These are phyloP conservation scores for Limosa lapponica DNA, from an alignment of 2,797 vertebrate genomes.

Conservation along the genomic window DNA sequence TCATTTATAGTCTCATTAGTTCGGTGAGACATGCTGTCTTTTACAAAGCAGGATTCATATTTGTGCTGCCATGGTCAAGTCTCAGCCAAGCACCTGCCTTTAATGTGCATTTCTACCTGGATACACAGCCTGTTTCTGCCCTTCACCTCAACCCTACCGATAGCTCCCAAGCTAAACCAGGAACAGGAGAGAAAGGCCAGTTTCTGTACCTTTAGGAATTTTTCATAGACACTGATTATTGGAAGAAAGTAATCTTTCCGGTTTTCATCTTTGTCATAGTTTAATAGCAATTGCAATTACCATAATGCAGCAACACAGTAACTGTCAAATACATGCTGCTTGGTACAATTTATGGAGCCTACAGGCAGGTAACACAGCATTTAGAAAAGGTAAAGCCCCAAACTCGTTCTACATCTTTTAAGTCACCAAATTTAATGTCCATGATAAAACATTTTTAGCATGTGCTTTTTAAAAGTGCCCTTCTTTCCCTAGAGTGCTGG, in stretches of 20 bases:
- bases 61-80: background rate
- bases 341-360: background rate
- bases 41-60: background rate
- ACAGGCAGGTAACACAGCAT: background rate
- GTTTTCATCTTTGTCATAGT: background rate
- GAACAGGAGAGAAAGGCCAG: background rate
- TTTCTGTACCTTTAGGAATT: background rate
- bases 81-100: background rate
- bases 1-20: background rate
- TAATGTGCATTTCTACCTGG: background rate
- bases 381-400: background rate
- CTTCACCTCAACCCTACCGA: background rate
- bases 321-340: background rate
- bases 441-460: background rate
- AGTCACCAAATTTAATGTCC: background rate
- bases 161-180: background rate
- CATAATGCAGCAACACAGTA: background rate
- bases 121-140: background rate
- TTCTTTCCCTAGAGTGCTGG: background rate
- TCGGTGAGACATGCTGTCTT: background rate
- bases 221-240: background rate
- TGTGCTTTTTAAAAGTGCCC: background rate
- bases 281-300: background rate
- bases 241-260: background rate
- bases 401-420: background rate